Evolutionary conservation across 1,140 invertebrate genomes (phyloP).

Genomic region (Pseudomyrmex gracilis): DNA sequence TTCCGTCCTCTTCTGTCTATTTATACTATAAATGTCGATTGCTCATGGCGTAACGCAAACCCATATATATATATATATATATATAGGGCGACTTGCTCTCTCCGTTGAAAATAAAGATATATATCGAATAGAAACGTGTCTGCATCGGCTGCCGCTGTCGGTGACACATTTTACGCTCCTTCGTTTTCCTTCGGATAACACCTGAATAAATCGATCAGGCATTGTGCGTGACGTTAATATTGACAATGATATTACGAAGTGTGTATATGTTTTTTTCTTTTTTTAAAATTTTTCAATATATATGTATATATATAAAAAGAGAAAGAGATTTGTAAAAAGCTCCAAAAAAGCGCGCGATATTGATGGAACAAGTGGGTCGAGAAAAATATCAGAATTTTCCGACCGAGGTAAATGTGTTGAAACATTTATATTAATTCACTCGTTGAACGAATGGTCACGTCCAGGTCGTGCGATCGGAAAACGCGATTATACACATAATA

Average conservation of each 20-base stretch:
- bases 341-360: neutral
- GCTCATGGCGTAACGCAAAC: conserved; percentile 19
- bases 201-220: conserved; percentile 28
- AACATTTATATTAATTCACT: conserved; percentile 21
- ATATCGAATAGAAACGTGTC: conserved; percentile 33
- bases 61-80: neutral
- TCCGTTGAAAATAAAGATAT: conserved; percentile 49
- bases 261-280: neutral
- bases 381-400: conserved; percentile 2
- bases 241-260: neutral
- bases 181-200: conserved; percentile 22
- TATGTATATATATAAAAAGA: too few species aligned
- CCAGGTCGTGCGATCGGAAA: conserved; percentile 29
- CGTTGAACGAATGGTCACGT: conserved; percentile 32
- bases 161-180: conserved; percentile 39
- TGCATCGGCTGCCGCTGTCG: conserved; percentile 42
- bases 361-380: neutral
- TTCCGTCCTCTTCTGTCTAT: conserved; percentile 50
- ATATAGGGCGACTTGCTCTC: conserved; percentile 5
- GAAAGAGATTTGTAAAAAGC: neutral
- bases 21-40: conserved; percentile 58
- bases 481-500: conserved; percentile 39
- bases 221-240: conserved; percentile 30
- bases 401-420: conserved; percentile 12
- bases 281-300: neutral